phyloP scores from a whole-genome alignment of 2,888 invertebrate species.

The Cephalotes varians region DNA sequence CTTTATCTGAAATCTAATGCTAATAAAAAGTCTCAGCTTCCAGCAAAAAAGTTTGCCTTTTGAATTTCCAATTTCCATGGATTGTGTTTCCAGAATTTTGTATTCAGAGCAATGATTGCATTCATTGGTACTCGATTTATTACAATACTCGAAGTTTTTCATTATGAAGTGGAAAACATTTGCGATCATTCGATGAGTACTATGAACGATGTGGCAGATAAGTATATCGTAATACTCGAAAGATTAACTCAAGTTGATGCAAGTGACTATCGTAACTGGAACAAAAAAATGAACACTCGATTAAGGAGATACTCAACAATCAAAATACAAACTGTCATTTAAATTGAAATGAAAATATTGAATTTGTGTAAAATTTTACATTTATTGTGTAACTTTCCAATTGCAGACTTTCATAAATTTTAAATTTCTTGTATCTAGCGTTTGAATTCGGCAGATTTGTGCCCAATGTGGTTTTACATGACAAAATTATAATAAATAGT shows the following conservation, averaged over 20 bases:
- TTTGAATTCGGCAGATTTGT: neutral
- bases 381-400: neutral
- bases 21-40: constrained; percentile 43
- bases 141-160: neutral
- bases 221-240: too few relatives aligned
- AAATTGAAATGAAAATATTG: too few relatives aligned
- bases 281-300: too few relatives aligned
- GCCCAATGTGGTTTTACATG: neutral
- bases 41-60: neutral
- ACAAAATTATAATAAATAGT: neutral
- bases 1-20: constrained; percentile 6
- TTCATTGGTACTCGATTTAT: neutral
- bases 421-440: neutral
- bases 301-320: too few relatives aligned
- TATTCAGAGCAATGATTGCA: neutral
- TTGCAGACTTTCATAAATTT: neutral
- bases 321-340: too few relatives aligned
- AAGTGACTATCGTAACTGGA: too few relatives aligned
- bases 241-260: too few relatives aligned
- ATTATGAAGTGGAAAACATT: too few relatives aligned
- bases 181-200: too few relatives aligned
- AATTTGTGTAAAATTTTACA: neutral
- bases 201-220: too few relatives aligned
- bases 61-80: neutral
- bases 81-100: neutral